phyloP scores from a whole-genome alignment of 92 coral and sea anemone species.

The Ricordea florida region DNA sequence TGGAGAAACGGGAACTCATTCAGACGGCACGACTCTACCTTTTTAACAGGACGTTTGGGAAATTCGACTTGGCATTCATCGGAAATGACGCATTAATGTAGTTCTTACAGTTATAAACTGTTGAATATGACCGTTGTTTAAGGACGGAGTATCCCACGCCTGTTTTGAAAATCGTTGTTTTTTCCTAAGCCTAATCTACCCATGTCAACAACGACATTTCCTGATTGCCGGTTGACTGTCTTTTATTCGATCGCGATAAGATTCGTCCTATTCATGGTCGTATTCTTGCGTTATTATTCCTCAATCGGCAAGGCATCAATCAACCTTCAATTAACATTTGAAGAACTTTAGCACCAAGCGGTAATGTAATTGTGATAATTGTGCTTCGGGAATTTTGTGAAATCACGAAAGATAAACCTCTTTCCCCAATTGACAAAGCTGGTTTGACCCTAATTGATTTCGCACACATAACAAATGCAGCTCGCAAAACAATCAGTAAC shows the following conservation, averaged over 20 bases:
- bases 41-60: too few relatives aligned
- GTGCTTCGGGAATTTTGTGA: too few relatives aligned
- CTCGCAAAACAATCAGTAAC: conserved; percentile 35
- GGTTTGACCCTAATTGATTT: conserved; percentile 22
- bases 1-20: too few relatives aligned
- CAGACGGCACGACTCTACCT: too few relatives aligned
- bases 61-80: background rate
- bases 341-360: background rate
- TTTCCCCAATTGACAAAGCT: background rate
- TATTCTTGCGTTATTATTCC: too few relatives aligned
- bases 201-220: conserved; percentile 12
- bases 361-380: too few relatives aligned
- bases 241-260: background rate
- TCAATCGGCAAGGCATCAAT: too few relatives aligned
- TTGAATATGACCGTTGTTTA: background rate
- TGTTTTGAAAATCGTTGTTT: conserved; percentile 26
- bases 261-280: conserved; percentile 17
- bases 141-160: background rate
- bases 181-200: conserved; percentile 6
- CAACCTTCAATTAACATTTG: conserved; percentile 37
- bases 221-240: conserved; percentile 5
- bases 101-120: background rate
- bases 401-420: background rate
- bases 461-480: conserved; percentile 18
- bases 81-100: conserved; percentile 27